Evolutionary conservation across 2,888 invertebrate genomes (phyloP).

Genomic region (Fragum whitleyi): DNA sequence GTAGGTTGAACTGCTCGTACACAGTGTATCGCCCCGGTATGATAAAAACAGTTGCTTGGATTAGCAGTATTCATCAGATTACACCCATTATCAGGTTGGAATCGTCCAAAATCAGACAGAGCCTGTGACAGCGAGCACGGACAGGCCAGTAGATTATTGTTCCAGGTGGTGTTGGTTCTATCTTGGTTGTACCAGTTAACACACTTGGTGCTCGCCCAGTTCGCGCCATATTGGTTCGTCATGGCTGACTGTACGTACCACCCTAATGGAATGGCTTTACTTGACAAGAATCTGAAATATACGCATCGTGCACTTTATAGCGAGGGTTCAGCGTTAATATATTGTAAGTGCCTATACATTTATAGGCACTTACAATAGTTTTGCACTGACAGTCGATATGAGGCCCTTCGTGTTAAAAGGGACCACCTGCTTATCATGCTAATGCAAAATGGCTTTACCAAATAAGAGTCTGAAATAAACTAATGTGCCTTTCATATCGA

Average conservation of each 20-base stretch:
- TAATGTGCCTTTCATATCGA: no score
- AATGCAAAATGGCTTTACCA: no score
- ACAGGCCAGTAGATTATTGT: constrained; percentile 86
- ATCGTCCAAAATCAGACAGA: constrained; percentile 95
- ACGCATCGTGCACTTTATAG: not conserved
- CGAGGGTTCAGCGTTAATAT: not conserved
- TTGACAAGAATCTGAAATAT: constrained; percentile 68
- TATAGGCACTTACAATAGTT: no score
- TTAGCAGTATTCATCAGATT: constrained; percentile 87
- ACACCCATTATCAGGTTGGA: constrained; percentile 88
- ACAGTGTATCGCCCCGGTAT: constrained; percentile 96
- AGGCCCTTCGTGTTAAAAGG: no score
- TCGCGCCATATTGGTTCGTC: constrained; percentile 87
- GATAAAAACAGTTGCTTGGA: constrained; percentile 88
- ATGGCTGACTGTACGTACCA: constrained; percentile 77
- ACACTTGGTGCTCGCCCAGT: constrained; percentile 94
- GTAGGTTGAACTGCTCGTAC: constrained; percentile 94
- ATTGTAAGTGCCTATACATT: not conserved
- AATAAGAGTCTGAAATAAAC: no score
- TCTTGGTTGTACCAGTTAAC: constrained; percentile 97
- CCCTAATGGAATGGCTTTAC: constrained; percentile 74
- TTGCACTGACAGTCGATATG: no score
- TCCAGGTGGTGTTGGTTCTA: constrained; percentile 93
- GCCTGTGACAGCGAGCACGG: constrained; percentile 97
- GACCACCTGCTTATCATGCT: no score